phyloP scores from a whole-genome alignment of 2,113 vertebrate species.

The Thalassoma bifasciatum region DNA sequence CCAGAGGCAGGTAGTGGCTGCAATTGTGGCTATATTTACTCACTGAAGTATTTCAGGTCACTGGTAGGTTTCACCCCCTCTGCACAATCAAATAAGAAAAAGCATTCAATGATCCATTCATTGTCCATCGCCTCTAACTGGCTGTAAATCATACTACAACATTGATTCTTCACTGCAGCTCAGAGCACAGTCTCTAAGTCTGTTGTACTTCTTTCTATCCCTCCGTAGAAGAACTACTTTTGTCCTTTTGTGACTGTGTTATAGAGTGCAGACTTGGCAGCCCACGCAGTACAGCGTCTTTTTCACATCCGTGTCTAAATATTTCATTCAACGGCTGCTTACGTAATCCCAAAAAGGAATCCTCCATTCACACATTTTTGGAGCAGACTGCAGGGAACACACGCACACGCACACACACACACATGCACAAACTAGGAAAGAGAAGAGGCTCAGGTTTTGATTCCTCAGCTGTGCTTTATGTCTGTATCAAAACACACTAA shows the following conservation, averaged over 20 bases:
- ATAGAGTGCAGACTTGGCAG: conserved; percentile 28
- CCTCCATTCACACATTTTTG: conserved; percentile 52
- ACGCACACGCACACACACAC: no score
- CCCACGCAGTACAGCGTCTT: background rate
- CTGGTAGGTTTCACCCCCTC: background rate
- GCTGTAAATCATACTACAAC: background rate
- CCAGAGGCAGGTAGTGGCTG: no score
- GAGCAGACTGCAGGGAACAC: background rate
- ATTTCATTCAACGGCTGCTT: conserved; percentile 60
- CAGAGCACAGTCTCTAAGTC: no score
- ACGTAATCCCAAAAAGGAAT: conserved; percentile 57
- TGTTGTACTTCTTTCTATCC: background rate
- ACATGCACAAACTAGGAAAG: background rate
- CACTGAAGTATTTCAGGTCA: no score
- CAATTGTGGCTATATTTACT: no score
- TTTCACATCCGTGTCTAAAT: conserved; percentile 43
- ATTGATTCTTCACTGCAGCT: background rate
- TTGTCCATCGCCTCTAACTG: background rate
- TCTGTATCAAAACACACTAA: conserved; percentile 14
- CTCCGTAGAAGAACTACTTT: background rate
- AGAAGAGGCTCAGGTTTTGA: background rate
- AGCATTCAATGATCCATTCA: background rate
- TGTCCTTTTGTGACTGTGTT: background rate
- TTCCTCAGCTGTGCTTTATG: conserved; percentile 22
- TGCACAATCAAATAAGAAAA: background rate